These are phyloP conservation scores for Gymnorhina tibicen DNA, from an alignment of 2,113 vertebrate species.

Conservation along the genomic window DNA sequence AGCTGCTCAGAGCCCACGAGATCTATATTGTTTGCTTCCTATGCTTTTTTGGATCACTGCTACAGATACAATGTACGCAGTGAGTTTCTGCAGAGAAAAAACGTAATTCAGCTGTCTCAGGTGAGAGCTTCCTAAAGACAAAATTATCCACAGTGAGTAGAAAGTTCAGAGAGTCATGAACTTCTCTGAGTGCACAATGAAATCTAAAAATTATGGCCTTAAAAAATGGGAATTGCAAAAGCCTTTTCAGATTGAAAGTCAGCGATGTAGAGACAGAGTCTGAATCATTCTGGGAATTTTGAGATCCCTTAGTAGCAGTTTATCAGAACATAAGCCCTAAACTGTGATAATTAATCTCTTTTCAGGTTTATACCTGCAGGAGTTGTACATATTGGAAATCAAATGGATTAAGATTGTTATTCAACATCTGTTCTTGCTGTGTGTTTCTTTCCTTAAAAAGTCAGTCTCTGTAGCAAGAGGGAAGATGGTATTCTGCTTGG, in stretches of 20 bases:
- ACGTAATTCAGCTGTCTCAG: not conserved
- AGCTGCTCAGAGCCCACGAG: not conserved
- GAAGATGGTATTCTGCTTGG: not conserved
- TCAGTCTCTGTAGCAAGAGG: not conserved
- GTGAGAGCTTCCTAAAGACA: not conserved
- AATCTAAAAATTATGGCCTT: not conserved
- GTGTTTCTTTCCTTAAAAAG: not conserved
- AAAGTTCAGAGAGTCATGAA: not conserved
- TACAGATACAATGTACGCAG: not conserved
- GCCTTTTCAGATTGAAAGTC: not conserved
- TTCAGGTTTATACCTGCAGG: constrained; percentile 4
- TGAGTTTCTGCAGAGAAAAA: not conserved
- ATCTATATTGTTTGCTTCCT: not conserved
- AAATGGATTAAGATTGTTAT: not conserved
- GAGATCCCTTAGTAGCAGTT: not conserved
- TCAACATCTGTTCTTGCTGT: not conserved
- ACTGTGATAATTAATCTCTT: constrained; percentile 17
- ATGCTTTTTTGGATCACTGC: not conserved
- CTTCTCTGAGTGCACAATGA: not conserved
- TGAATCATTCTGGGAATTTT: not conserved
- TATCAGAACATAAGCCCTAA: not conserved
- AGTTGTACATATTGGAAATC: constrained; percentile 11
- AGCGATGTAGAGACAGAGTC: not conserved
- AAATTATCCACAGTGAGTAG: not conserved
- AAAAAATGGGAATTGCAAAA: not conserved